These are phyloP conservation scores for Probosciger aterrimus DNA, from an alignment of 2,113 vertebrate species.

Conservation along the genomic window DNA sequence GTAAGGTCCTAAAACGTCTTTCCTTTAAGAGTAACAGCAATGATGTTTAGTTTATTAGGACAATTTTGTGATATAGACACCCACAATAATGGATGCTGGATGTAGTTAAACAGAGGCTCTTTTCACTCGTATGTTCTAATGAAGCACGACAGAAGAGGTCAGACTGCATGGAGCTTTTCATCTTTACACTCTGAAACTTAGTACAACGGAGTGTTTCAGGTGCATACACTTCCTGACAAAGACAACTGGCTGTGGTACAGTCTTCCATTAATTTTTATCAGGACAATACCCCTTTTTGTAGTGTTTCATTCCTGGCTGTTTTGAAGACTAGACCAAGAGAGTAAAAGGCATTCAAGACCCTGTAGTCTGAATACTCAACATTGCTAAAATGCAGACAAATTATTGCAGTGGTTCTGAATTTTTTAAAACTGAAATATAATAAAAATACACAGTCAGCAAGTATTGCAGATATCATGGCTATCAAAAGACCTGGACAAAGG, in stretches of 20 bases:
- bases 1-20: background rate
- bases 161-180: background rate
- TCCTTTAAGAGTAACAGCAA: background rate
- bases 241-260: background rate
- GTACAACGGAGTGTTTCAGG: background rate
- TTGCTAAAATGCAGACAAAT: background rate
- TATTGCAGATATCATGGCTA: background rate
- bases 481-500: background rate
- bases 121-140: background rate
- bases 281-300: background rate
- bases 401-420: background rate
- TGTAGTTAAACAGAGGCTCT: background rate
- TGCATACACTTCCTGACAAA: background rate
- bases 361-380: background rate
- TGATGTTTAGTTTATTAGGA: background rate
- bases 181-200: background rate
- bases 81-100: background rate
- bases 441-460: background rate
- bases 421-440: background rate
- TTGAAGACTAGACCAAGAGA: background rate
- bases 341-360: background rate
- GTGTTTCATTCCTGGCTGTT: background rate
- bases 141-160: background rate
- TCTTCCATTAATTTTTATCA: background rate
- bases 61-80: background rate